Conservation (phyloP, 2,113 vertebrate species). For the Pelvicachromis taeniatus region DNA sequence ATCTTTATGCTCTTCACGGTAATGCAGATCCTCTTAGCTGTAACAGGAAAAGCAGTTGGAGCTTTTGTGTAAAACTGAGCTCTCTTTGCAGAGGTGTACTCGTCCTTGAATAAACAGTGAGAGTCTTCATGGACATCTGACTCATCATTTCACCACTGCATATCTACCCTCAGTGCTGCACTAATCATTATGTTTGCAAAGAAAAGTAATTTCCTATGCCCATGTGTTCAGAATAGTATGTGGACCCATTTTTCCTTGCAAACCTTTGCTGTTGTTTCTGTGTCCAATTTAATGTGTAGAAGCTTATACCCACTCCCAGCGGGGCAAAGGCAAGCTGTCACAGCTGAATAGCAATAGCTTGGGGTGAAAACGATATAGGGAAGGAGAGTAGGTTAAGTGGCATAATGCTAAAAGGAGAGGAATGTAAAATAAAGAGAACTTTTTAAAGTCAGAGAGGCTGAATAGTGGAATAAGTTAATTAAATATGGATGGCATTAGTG, state of each 20-base stretch:
- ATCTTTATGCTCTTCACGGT: slow-evolving; percentile 24
- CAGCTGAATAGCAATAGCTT: slow-evolving; percentile 37
- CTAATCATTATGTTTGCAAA: neutral
- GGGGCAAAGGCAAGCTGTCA: slow-evolving; percentile 27
- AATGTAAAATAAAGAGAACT: neutral
- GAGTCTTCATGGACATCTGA: neutral
- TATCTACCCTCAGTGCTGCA: neutral
- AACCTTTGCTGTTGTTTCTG: slow-evolving; percentile 19
- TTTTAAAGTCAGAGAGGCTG: neutral
- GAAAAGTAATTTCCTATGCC: neutral
- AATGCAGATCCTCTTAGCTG: neutral
- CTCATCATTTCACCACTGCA: neutral
- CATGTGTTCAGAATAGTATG: neutral
- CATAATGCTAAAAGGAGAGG: neutral
- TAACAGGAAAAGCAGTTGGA: neutral
- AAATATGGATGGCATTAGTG: slow-evolving; percentile 32
- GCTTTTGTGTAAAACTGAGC: neutral
- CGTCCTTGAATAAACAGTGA: neutral
- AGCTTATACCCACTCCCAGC: neutral
- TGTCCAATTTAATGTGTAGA: slow-evolving; percentile 49
- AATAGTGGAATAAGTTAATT: slow-evolving; percentile 54
- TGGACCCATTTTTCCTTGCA: neutral
- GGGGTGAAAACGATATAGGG: neutral
- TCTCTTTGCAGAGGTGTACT: neutral
- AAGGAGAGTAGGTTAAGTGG: slow-evolving; percentile 19